Evolutionary conservation across 1,140 invertebrate genomes (phyloP).

Genomic region (Drosophila nigromelanica): DNA sequence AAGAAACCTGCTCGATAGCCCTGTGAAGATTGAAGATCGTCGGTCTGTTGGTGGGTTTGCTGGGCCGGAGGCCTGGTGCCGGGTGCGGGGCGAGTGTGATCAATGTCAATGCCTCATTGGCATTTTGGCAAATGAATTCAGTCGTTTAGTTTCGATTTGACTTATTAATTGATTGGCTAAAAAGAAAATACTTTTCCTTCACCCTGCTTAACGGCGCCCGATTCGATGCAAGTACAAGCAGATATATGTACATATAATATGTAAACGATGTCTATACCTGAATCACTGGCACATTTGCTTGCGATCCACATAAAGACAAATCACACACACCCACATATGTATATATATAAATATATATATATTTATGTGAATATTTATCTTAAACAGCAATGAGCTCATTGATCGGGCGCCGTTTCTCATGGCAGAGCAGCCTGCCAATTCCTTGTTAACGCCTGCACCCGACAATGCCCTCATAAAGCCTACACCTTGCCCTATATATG

Average conservation of each 20-base stretch:
- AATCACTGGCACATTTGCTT: slow-evolving; percentile 37
- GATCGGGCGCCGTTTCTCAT: slow-evolving; percentile 45
- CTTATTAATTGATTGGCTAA: slow-evolving; percentile 66
- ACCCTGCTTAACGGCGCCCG: slow-evolving; percentile 39
- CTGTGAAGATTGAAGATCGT: slow-evolving; percentile 27
- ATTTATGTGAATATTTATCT: slow-evolving; percentile 33
- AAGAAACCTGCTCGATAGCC: slow-evolving; percentile 67
- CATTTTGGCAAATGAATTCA: slow-evolving; percentile 73
- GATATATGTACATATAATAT: slow-evolving; percentile 28
- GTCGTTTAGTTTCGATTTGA: slow-evolving; percentile 51
- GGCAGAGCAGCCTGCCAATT: slow-evolving; percentile 27
- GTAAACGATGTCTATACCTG: slow-evolving; percentile 26
- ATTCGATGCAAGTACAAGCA: slow-evolving; percentile 2
- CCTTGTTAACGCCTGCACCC: slow-evolving; percentile 9
- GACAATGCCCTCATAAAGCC: slow-evolving; percentile 9
- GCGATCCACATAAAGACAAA: slow-evolving; percentile 7
- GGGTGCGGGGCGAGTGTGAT: slow-evolving; percentile 25
- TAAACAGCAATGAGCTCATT: slow-evolving; percentile 73
- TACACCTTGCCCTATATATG: slow-evolving; percentile 53
- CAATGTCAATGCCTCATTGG: slow-evolving; percentile 81
- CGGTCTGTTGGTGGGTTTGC: neutral
- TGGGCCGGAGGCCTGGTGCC: neutral
- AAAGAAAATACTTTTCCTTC: slow-evolving; percentile 26
- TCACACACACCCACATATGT: neutral
- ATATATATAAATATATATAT: neutral